phyloP scores from a whole-genome alignment of 2,888 invertebrate species.

The Oithona nana region DNA sequence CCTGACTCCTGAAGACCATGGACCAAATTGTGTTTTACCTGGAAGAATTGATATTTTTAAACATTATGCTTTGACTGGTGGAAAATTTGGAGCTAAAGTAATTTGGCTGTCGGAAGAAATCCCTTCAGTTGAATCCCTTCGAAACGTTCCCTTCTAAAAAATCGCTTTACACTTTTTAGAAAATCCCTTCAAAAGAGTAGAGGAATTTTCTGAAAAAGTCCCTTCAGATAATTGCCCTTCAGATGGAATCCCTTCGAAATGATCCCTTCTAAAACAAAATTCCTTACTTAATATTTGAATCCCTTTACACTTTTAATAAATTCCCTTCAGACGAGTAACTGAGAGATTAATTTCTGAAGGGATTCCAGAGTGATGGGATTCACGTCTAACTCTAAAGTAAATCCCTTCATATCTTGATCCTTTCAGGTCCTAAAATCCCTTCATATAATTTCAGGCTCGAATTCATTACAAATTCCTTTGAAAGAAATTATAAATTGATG shows the following conservation, averaged over 20 bases:
- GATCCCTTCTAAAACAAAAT: too few species aligned
- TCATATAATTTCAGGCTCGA: too few species aligned
- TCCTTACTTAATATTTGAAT: too few species aligned
- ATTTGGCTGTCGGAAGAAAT: not conserved
- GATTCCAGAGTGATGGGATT: too few species aligned
- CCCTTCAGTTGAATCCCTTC: not conserved
- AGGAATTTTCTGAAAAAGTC: not conserved
- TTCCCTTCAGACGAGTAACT: too few species aligned
- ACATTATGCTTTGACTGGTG: not conserved
- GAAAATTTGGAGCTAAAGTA: not conserved
- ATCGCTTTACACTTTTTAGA: not conserved
- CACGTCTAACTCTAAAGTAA: too few species aligned
- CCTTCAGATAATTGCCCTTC: not conserved
- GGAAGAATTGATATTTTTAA: not conserved
- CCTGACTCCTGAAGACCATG: not conserved
- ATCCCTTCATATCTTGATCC: too few species aligned
- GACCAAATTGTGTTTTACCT: not conserved
- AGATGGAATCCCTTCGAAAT: not conserved
- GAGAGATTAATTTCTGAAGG: too few species aligned
- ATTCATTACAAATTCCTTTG: too few species aligned
- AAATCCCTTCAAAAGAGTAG: not conserved
- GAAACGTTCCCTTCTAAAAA: not conserved
- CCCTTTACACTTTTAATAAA: too few species aligned
- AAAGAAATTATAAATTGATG: too few species aligned
- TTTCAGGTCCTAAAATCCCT: too few species aligned